Base-by-base conservation (phyloP, 2,888 invertebrate genomes). In the Cremastobaeus sp. region DNA sequence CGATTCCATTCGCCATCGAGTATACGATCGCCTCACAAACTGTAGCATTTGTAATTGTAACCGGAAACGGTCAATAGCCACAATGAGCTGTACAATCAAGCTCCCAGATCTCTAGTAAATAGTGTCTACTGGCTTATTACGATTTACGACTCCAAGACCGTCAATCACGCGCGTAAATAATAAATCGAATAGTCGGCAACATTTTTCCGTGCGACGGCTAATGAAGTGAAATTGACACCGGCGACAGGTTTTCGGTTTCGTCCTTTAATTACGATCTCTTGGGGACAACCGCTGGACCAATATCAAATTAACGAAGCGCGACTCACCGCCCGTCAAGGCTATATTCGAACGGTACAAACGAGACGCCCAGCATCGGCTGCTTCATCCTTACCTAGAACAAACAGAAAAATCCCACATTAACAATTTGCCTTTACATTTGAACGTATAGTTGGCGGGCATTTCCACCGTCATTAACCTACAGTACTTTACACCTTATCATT, bases 351-450 rank as follows among this genome's bases (percentile, higher is more conserved):
- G 50, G 48, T 48, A 30, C 35, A 64, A 72, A 76, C 39, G 48
- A 64, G 57, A 54, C 68, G 45, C n/a, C n/a, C n/a, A n/a, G n/a
- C n/a, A n/a, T 68, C 50, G 50, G 52, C 45, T 55, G 48, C 45
- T 55, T 47, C 69, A 74, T 78, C 65, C 79, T 84, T 84, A 84
- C 83, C 84, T 83, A 83, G 41, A 83, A 83, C 82, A 82, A 66
- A 79, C 68, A 78, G 74, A 43, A 59, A 48, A 12, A 45, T 21
- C 17, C 30, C 39, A 21, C 47, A 25, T 57, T 60, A 54, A 72
- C 20, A 21, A 52, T 34, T 18, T 12, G 11, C 11, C 30, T 8
- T 18, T 39, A 47, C 35, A 66, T 47, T 30, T 30, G 8, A 0
- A 3, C 3, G 8, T 8, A 5, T 25, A 3, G 25, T 25, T 25